Base-by-base conservation (phyloP, 1,140 invertebrate genomes). In the Coptotermes formosanus region DNA sequence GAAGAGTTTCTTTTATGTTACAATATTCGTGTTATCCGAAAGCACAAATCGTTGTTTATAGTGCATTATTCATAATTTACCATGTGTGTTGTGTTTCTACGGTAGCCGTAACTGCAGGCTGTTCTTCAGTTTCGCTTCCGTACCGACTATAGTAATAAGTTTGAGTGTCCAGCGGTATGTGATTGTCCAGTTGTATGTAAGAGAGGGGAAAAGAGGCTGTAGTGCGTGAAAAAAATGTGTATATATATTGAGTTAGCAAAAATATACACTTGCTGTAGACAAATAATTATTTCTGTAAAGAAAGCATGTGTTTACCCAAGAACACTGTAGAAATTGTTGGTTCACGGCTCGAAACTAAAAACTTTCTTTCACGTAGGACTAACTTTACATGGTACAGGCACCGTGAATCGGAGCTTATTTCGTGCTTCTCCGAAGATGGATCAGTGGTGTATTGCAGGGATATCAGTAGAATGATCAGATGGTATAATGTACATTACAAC, bases 361-460 rank as follows among this genome's bases (percentile, higher is more conserved):
- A 87, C 55, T 64, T 87, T 75, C 52, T 87, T 69, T 82, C 75
- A 69, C 30, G 59, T 55, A 59, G 82, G 83, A 84, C 85, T 83
- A 86, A n/a, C 30, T 45, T 87, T 85, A 16, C 48, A 85, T 86
- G 82, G 82, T 87, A 87, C 55, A 55, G 84, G 82, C 82, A 44
- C 23, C 86, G 86, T 59, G 84, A 87, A 85, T n/a, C 83, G 85
- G 81, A 85, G 25, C 85, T 86, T 82, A 85, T 85, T n/a, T 88
- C 87, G 55, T 88, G 87, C 38, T 38, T 38, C 82, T 88, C 82
- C 45, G 82, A 86, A 88, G 85, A 88, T 88, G 87, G 87, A 55
- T 87, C 86, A 30, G 87, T 89, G 59, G 87, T 86, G 59, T 90
- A 88, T 82, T 89, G 89, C 83, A 84, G 86, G 69, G 86, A 89